Base-by-base conservation (phyloP, 2,888 invertebrate genomes). In the Nowickia ferox region DNA sequence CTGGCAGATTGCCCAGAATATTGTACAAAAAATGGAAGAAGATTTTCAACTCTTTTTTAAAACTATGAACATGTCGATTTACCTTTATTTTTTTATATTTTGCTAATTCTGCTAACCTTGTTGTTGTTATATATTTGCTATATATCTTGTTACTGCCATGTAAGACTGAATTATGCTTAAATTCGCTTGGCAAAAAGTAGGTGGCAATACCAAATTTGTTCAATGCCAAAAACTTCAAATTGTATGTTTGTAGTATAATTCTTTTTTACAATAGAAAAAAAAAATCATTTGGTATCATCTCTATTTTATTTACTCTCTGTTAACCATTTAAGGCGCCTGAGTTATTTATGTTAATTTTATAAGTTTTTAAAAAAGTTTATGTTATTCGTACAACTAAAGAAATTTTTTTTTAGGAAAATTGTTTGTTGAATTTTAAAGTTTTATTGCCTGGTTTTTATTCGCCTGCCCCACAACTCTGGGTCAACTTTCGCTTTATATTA, bases 401-500 rank as follows among this genome's bases (percentile, higher is more conserved):
- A 48, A 38, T 10, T 55, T 48, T 69, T 5, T 55, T 42, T 19
- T 8, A 38, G 51, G 13, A 59, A 53, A 13, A 38, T 53, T 11
- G 30, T 75, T 59, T 46, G n/a, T 63, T 38, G 68, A 66, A 57
- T 57, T 76, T 71, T 19, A 42, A 10, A 72, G 55, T 76, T 75
- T 75, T 40, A 38, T 65, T 80, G 22, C 30, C 63, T 81, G 30
- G 19, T 53, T 55, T 65, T 57, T 63, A 53, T 78, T 71, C 59
- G 51, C 75, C 84, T 87, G 84, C 74, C 81, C 78, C 81, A 87
- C 84, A 82, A 87, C 86, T 91, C 90, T 91, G 90, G 91, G 91
- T 91, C 91, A 91, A 91, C 91, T 91, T 91, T 91, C 91, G 91
- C 91, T 91, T 91, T 88, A 90, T 89, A 68, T 51, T 69, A 63